Base-by-base conservation (phyloP, 1,140 invertebrate species). In the Micrasema longulum region DNA sequence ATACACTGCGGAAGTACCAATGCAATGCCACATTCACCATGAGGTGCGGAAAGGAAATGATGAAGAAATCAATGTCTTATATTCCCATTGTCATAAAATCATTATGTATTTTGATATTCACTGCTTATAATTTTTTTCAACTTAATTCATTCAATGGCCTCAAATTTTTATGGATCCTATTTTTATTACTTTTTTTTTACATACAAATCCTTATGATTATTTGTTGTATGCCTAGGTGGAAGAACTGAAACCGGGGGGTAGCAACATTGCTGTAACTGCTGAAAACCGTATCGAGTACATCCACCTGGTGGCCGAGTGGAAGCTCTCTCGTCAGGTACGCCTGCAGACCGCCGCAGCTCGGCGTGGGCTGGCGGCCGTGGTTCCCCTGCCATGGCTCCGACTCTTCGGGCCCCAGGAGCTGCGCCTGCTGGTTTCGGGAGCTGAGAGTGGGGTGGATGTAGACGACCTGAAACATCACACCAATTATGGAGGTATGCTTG, bases 231-330 rank as follows among this genome's bases (percentile, higher is more conserved):
- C 7, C 7, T 77, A 92, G 89, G 86, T 95, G 55, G 91, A 95
- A 69, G 97, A 99, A 78, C 82, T 99, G 23, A 98, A 98, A 84
- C 91, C 93, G 1, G 91, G 92, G 73, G 97, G 97, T 9, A 85
- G 90, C 14, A 93, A 95, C 78, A 97, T 97, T 77, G 88, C 91
- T 4, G 97, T 99, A 0, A 98, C 93, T 1, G 91, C 91, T 75
- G 89, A 91, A 62, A 99, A 99, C 85, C 89, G 94, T 66, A 96
- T 98, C 79, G 96, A 99, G 81, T 99, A 99, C 79, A 96, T 99
- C 77, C 96, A 98, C 81, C 83, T 97, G 64, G 92, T 99, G 82
- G 96, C 97, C 1, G 95, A 99, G 86, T 98, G 96, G 77, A 97
- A 97, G 84, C 85, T 99, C 36, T 76, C 74, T 1, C 66, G 91